A percentile compares a stretch with the other conserved stretches of the same genome.
Evolutionary conservation across 2,888 invertebrate genomes (phyloP).

Genomic region (Tanytarsus gracilentus): DNA sequence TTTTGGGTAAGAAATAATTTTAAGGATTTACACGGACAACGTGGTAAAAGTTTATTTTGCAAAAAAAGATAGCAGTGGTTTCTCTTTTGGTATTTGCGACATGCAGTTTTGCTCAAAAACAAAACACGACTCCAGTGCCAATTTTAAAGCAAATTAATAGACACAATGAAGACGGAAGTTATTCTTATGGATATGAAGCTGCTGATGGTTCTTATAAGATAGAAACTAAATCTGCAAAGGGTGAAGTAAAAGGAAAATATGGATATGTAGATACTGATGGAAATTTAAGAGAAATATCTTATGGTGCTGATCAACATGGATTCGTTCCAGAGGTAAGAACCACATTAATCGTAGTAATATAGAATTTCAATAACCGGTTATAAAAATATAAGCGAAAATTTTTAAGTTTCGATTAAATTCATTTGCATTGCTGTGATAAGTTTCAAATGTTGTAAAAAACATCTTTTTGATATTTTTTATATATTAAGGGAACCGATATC

Average conservation of each 20-base stretch:
- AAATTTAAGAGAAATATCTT: conserved; percentile 67
- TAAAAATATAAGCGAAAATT: conserved; percentile 44
- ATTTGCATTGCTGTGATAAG: neutral
- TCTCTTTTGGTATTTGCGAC: too few relatives aligned
- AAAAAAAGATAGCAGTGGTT: too few relatives aligned
- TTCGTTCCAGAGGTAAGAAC: conserved; percentile 49
- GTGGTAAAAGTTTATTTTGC: neutral
- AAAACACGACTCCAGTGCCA: conserved; percentile 65
- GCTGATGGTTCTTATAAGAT: conserved; percentile 71
- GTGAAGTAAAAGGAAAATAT: conserved; percentile 80
- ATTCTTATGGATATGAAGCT: conserved; percentile 79
- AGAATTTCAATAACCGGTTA: too few relatives aligned
- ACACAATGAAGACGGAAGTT: conserved; percentile 80
- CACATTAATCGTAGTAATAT: too few relatives aligned
- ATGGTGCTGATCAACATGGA: conserved; percentile 72
- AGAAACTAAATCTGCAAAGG: conserved; percentile 74
- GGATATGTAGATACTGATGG: conserved; percentile 79
- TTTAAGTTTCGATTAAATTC: neutral
- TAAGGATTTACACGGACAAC: neutral
- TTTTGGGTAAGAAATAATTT: conserved; percentile 1
- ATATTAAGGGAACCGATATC: conserved; percentile 58
- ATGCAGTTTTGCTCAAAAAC: conserved; percentile 34
- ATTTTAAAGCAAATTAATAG: conserved; percentile 75
- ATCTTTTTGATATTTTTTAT: neutral
- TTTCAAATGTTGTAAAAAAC: neutral